phyloP scores from a whole-genome alignment of 2,113 vertebrate species.

The Pteropus alecto region DNA sequence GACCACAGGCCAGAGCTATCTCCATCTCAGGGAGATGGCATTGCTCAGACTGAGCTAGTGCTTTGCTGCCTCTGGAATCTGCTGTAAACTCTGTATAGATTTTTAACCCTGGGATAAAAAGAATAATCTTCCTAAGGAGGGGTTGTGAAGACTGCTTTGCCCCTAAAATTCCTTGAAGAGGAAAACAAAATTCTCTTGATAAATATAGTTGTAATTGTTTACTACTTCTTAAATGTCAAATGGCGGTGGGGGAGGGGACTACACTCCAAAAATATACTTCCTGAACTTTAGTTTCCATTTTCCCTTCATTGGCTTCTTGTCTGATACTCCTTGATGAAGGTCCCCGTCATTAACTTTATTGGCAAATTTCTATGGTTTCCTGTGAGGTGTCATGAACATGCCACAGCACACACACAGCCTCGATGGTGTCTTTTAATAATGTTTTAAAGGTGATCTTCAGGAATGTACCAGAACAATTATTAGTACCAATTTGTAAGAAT shows the following conservation, averaged over 20 bases:
- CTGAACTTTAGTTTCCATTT: neutral
- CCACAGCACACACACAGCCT: neutral
- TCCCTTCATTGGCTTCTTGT: neutral
- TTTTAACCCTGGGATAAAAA: neutral
- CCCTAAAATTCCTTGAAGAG: neutral
- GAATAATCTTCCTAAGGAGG: neutral
- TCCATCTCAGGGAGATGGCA: rapidly evolving
- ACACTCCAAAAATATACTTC: neutral
- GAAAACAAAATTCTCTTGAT: slow-evolving; percentile 3
- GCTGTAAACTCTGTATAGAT: neutral
- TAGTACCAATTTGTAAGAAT: neutral
- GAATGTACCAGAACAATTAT: neutral
- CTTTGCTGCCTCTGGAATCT: neutral
- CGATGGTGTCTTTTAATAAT: neutral
- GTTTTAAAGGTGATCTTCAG: neutral
- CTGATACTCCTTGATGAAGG: neutral
- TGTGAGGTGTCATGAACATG: neutral
- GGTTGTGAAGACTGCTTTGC: neutral
- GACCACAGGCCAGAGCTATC: neutral
- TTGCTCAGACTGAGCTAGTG: neutral
- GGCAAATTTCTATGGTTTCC: neutral
- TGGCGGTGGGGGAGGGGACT: too few species aligned
- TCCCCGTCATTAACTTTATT: neutral
- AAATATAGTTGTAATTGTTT: neutral
- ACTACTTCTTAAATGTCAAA: neutral